phyloP scores from a whole-genome alignment of 1,140 invertebrate species.

The Ctenoplectra terminalis region DNA sequence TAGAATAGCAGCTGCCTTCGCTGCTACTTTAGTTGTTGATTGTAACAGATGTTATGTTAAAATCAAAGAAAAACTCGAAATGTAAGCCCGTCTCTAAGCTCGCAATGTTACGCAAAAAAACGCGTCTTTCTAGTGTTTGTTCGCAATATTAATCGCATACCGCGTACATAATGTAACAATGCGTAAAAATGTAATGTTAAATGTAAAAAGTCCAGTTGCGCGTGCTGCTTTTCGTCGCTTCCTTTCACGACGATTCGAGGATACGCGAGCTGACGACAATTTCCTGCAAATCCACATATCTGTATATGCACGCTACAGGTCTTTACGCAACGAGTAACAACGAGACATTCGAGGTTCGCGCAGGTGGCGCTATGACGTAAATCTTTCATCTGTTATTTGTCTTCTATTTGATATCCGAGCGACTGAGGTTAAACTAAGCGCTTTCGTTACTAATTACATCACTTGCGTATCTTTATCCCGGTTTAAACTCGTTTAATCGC shows the following conservation, averaged over 20 bases:
- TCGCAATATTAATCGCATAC: background rate
- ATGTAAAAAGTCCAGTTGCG: constrained; percentile 31
- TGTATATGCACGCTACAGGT: constrained; percentile 13
- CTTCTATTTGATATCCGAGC: constrained; percentile 43
- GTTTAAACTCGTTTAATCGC: background rate
- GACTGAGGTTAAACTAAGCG: background rate
- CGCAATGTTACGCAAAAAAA: too few relatives aligned
- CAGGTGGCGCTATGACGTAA: constrained; percentile 72
- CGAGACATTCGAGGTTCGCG: constrained; percentile 35
- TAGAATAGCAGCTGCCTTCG: background rate
- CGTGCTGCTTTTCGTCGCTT: constrained; percentile 27
- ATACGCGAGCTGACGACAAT: constrained; percentile 38
- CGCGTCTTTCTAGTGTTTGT: too few relatives aligned
- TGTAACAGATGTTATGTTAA: too few relatives aligned
- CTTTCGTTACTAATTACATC: background rate
- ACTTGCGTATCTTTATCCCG: too few relatives aligned
- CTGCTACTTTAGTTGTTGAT: background rate
- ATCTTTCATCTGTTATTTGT: constrained; percentile 64
- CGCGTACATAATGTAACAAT: background rate
- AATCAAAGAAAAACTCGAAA: too few relatives aligned
- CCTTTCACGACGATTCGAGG: constrained; percentile 15
- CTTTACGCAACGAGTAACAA: constrained; percentile 69
- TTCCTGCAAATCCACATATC: constrained; percentile 34
- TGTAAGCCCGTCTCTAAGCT: too few relatives aligned
- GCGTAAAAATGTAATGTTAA: background rate